Base-by-base conservation (phyloP, 2,113 vertebrate species). In the Bucco capensis region DNA sequence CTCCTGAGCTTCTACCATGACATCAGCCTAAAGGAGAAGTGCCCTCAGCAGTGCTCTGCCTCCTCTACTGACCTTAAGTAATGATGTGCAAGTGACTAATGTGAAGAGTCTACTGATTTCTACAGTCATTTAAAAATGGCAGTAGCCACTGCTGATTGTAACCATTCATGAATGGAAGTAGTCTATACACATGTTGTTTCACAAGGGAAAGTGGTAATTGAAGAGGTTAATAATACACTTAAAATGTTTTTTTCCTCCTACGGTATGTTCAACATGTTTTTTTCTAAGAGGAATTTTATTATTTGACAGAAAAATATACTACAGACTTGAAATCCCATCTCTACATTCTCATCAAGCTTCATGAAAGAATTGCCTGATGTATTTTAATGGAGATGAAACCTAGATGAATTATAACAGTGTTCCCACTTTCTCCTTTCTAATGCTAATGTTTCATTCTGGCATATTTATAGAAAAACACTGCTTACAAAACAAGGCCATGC, bases 391-490 rank as follows among this genome's bases (percentile, higher is more conserved):
- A 19, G 11, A 58, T 62, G 88, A 87, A 95, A 67, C 51, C 35
- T 10, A n/a, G 38, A 83, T 74, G 67, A 90, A 94, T 80, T 66
- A 80, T 83, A 91, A 38, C 47, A 72, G 24, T n/a, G 64, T 64
- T 93, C 79, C 60, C 72, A 74, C 79, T 60, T 71, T 64, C 64
- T 73, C 79, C 31, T 85, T 94, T 91, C 72, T 88, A 78, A 89
- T 64, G 83, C 56, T 92, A 80, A 87, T 77, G n/a, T 31, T 86
- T 83, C 73, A 82, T 93, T 89, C 75, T 58, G 74, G 24, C 6
- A 1, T 88, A 83, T 67, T 83, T 94, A 77, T 85, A 80, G 54
- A 66, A 92, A 91, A 92, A 50, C 42, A 44, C 35, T 86, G 46
- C 53, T 70, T 89, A 58, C 76, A 73, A 89, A 93, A 69, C 24